Evolutionary conservation across 2,113 vertebrate species (phyloP), one percentile per base, ranked within the genome.

Genomic region (Porphyrio hochstetteri): DNA sequence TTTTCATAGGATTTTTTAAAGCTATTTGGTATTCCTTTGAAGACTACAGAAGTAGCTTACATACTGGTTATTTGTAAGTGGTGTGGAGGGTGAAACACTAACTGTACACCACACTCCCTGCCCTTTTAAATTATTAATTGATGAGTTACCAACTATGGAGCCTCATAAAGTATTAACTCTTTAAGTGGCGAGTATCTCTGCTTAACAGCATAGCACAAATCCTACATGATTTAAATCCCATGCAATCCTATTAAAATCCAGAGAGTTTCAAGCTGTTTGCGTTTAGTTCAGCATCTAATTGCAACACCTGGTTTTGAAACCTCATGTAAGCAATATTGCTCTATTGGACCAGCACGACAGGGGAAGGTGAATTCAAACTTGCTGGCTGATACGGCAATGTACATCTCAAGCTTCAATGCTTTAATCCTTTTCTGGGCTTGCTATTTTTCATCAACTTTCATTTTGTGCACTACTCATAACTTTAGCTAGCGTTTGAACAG

Each of bases 101-200:
- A 82, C 94, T 88, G 70, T 59, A 94, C 92, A 94, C 65, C 67
- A 61, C 77, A 76, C 23, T 95, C 93, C 87, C 81, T 89, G 77
- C 69, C 74, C 78, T 94, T 88, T 96, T 97, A 82, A 97, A 97
- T 96, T 96, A 97, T 97, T 97, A 77, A 97, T 76, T 60, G 88
- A 86, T 75, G 57, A 86, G 70, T 76, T 96, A 95, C 74, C 60
- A 81, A 74, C 48, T 93, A 86, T 80, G 64, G 44, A 96, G 20
- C 70, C 86, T 96, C 70, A 90, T 77, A 60, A 93, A 89, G 44
- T 87, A 97, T 97, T 97, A 97, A 97, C 91, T 90, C 82, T 92
- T 93, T 89, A 85, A 85, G 60, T 15, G 35, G 63, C 25, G 33
- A 81, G 88, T 68, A 78, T 69, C 24, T 92, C 74, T 42, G n/a